Conservation (phyloP, 2,888 invertebrate species). For the Molanna angustata region DNA sequence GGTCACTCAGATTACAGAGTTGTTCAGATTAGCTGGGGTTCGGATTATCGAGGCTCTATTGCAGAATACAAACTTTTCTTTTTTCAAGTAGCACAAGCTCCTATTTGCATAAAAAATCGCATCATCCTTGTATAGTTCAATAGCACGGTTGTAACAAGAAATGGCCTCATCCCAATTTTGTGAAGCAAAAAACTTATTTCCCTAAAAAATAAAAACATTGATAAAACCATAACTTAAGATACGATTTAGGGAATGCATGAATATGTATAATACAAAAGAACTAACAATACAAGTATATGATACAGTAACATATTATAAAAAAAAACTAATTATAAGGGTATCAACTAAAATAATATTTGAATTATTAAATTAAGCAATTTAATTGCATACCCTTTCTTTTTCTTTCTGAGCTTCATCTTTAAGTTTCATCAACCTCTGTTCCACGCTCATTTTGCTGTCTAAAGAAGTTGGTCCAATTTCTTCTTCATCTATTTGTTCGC, state of each 20-base stretch:
- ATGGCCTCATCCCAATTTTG: conserved; percentile 85
- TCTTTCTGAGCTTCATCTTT: conserved; percentile 64
- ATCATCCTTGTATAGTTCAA: conserved; percentile 74
- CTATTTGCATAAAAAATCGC: conserved; percentile 84
- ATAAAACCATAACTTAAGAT: background rate
- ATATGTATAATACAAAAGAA: too few relatives aligned
- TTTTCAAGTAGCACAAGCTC: conserved; percentile 81
- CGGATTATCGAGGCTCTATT: too few relatives aligned
- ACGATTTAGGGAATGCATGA: too few relatives aligned
- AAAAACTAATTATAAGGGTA: too few relatives aligned
- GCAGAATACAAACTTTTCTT: conserved; percentile 61
- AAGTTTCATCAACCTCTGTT: conserved; percentile 50
- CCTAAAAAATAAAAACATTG: conserved; percentile 49
- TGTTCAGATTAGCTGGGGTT: too few relatives aligned
- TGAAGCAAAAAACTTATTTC: conserved; percentile 76
- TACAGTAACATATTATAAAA: too few relatives aligned
- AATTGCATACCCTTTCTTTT: conserved; percentile 66
- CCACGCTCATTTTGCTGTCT: conserved; percentile 53
- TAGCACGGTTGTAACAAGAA: conserved; percentile 82
- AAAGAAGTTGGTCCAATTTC: conserved; percentile 47
- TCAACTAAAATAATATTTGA: too few relatives aligned
- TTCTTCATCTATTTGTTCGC: conserved; percentile 59
- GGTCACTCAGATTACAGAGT: too few relatives aligned
- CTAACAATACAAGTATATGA: too few relatives aligned
- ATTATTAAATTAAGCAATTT: too few relatives aligned